Percentiles rank a stretch among this genome's conserved stretches.
Conservation (phyloP, 2,797 vertebrate genomes). For the Crocidura indochinensis region DNA sequence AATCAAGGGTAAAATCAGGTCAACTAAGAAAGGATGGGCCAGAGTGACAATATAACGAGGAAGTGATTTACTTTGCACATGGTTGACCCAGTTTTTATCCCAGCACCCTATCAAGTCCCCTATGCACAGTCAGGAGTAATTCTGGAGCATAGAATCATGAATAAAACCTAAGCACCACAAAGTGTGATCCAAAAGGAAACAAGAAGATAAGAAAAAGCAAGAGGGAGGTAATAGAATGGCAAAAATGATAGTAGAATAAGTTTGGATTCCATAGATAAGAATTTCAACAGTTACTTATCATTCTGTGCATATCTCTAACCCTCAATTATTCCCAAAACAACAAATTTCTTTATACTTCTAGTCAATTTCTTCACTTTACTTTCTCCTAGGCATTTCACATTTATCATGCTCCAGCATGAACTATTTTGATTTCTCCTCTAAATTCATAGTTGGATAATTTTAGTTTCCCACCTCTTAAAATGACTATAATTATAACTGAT, state of each 20-base stretch:
- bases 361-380: not conserved
- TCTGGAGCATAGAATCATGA: too few relatives aligned
- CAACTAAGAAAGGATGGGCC: too few relatives aligned
- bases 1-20: not conserved
- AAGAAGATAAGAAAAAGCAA: not conserved
- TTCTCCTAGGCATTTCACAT: constrained; percentile 36
- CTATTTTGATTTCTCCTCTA: constrained; percentile 21
- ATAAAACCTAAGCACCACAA: too few relatives aligned
- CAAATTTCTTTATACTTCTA: not conserved
- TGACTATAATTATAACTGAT: not conserved
- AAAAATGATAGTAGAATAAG: not conserved
- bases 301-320: constrained; percentile 29
- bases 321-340: not conserved
- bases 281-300: constrained; percentile 40
- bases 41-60: too few relatives aligned
- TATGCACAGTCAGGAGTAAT: too few relatives aligned
- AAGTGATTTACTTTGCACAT: too few relatives aligned
- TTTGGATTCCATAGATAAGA: not conserved
- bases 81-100: too few relatives aligned
- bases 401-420: not conserved
- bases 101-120: too few relatives aligned
- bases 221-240: not conserved
- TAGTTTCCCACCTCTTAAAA: constrained; percentile 15
- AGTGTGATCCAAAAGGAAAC: too few relatives aligned
- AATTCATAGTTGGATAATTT: not conserved